Percentiles rank a stretch among this genome's conserved stretches.
Evolutionary conservation across 2,113 vertebrate species (phyloP).

Genomic region (Cottus gobio): DNA sequence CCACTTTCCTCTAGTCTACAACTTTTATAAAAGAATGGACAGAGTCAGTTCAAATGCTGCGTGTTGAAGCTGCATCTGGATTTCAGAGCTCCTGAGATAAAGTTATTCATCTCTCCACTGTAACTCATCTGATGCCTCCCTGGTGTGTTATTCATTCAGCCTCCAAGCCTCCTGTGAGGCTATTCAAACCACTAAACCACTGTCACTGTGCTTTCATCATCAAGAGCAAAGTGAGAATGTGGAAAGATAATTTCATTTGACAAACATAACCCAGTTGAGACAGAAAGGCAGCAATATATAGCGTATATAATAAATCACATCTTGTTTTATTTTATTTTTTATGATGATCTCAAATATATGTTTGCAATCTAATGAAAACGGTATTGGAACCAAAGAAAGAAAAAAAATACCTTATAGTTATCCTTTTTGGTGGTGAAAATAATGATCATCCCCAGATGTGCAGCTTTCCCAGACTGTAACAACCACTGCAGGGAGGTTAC

Average conservation of each 20-base stretch:
- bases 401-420: background rate
- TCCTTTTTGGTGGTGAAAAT: constrained; percentile 16
- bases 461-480: constrained; percentile 36
- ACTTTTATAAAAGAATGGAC: background rate
- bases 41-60: constrained; percentile 2
- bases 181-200: constrained; percentile 51
- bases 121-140: constrained; percentile 63
- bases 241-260: constrained; percentile 22
- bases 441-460: constrained; percentile 52
- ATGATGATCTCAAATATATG: background rate
- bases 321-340: background rate
- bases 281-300: background rate
- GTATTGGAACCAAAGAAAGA: background rate
- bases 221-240: constrained; percentile 22
- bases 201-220: constrained; percentile 52
- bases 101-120: constrained; percentile 57
- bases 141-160: constrained; percentile 61
- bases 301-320: background rate
- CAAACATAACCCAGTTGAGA: constrained; percentile 10
- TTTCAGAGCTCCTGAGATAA: constrained; percentile 39
- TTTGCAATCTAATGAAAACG: background rate
- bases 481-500: constrained; percentile 23
- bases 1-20: background rate
- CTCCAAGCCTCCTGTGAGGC: constrained; percentile 57
- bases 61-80: constrained; percentile 33